Evolutionary conservation across 2,113 vertebrate genomes (phyloP).

Genomic region (Lanius collurio): DNA sequence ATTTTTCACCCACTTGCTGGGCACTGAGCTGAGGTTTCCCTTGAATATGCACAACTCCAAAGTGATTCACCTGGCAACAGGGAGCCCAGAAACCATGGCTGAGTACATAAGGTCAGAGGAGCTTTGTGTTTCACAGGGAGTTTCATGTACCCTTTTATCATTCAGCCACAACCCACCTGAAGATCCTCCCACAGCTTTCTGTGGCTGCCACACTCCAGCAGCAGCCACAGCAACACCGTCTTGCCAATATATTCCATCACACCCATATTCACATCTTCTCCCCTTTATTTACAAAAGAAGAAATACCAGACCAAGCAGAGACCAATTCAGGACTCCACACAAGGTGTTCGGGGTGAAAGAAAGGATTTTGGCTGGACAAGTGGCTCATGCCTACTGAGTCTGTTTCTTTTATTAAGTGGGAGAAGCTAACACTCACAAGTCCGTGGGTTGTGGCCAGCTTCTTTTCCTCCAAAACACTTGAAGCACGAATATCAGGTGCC

Average conservation of each 20-base stretch:
- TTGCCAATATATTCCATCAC: not conserved
- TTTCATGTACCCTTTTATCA: not conserved
- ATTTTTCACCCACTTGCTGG: not conserved
- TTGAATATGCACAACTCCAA: not conserved
- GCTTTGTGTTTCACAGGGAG: not conserved
- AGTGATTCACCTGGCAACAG: not conserved
- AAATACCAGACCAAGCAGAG: not conserved
- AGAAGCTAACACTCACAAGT: not conserved
- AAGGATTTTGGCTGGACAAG: accelerated
- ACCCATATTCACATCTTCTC: not conserved
- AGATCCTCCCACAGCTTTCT: not conserved
- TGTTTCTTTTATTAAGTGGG: not conserved
- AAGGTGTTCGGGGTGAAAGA: not conserved
- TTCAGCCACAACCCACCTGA: not conserved
- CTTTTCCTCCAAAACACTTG: not conserved
- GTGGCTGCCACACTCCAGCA: not conserved
- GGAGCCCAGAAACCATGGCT: not conserved
- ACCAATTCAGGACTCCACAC: not conserved
- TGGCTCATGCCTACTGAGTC: not conserved
- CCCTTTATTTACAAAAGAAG: not conserved
- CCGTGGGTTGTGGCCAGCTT: not conserved
- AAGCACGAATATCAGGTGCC: not conserved
- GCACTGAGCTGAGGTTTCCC: not conserved
- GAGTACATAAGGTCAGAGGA: not conserved
- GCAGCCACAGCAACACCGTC: not conserved